phyloP scores from a whole-genome alignment of 2,888 invertebrate species.

The Leucoma salicis region DNA sequence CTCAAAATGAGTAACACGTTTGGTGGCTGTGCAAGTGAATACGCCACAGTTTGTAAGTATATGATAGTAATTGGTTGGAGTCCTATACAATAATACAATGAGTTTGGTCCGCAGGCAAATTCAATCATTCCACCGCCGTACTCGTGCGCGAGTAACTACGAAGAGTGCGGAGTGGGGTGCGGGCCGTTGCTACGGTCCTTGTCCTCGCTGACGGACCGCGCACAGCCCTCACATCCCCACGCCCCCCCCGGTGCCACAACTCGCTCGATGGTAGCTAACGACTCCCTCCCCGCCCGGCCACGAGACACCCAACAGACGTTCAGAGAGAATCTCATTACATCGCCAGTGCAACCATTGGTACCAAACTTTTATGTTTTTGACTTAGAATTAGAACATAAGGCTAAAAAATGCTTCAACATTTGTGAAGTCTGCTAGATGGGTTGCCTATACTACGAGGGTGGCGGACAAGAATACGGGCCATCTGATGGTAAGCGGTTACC shows the following conservation, averaged over 20 bases:
- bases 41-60: too few relatives aligned
- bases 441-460: too few relatives aligned
- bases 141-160: constrained; percentile 89
- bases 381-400: too few relatives aligned
- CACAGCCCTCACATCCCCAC: constrained; percentile 25
- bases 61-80: too few relatives aligned
- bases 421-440: too few relatives aligned
- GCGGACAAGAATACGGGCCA: too few relatives aligned
- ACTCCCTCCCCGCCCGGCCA: constrained; percentile 22
- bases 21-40: too few relatives aligned
- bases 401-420: too few relatives aligned
- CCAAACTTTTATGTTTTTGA: too few relatives aligned
- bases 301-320: constrained; percentile 46
- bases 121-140: constrained; percentile 92
- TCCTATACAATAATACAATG: too few relatives aligned
- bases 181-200: constrained; percentile 81
- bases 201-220: constrained; percentile 79
- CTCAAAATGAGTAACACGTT: too few relatives aligned
- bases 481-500: too few relatives aligned
- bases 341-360: constrained; percentile 58
- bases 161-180: constrained; percentile 78
- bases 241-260: constrained; percentile 20
- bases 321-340: constrained; percentile 62
- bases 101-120: constrained; percentile 84
- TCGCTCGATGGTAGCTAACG: constrained; percentile 16